Percentiles rank a stretch among this genome's conserved stretches.
Conservation (phyloP, 92 coral and sea anemone genomes). For the Umimayanthus chanpuru region DNA sequence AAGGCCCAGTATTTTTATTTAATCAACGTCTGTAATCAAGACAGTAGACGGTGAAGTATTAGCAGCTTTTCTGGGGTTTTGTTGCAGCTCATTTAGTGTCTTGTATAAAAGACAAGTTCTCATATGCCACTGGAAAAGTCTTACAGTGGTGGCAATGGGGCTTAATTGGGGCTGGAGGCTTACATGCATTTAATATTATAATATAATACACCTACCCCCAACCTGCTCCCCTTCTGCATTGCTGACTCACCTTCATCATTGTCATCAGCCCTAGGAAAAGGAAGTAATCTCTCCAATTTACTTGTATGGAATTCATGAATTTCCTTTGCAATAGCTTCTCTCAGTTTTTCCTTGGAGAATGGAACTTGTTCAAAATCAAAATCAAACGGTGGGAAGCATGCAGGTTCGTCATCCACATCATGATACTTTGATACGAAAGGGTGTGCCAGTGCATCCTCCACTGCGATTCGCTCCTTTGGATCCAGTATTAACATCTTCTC, state of each 20-base stretch:
- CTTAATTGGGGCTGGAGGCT: too few relatives aligned
- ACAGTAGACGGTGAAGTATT: too few relatives aligned
- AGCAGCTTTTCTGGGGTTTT: too few relatives aligned
- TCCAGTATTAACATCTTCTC: conserved; percentile 87
- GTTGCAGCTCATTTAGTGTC: too few relatives aligned
- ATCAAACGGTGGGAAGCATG: conserved; percentile 84
- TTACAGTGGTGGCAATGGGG: too few relatives aligned
- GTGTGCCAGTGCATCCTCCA: conserved; percentile 83
- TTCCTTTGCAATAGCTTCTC: conserved; percentile 80
- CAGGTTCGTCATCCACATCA: conserved; percentile 91
- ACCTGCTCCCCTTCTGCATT: too few relatives aligned
- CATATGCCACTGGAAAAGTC: too few relatives aligned
- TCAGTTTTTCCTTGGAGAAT: conserved; percentile 81
- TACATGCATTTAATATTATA: too few relatives aligned
- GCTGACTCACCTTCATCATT: neutral
- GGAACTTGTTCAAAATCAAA: conserved; percentile 88
- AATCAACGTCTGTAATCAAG: too few relatives aligned
- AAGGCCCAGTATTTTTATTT: too few relatives aligned
- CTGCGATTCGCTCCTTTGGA: conserved; percentile 83
- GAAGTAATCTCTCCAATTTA: conserved; percentile 54
- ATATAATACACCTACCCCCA: too few relatives aligned
- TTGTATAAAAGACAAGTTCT: too few relatives aligned
- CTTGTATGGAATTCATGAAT: conserved; percentile 76
- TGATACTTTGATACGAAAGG: conserved; percentile 82
- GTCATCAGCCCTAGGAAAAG: conserved; percentile 28